phyloP scores from a whole-genome alignment of 2,797 vertebrate genomes.

The Prionace glauca region DNA sequence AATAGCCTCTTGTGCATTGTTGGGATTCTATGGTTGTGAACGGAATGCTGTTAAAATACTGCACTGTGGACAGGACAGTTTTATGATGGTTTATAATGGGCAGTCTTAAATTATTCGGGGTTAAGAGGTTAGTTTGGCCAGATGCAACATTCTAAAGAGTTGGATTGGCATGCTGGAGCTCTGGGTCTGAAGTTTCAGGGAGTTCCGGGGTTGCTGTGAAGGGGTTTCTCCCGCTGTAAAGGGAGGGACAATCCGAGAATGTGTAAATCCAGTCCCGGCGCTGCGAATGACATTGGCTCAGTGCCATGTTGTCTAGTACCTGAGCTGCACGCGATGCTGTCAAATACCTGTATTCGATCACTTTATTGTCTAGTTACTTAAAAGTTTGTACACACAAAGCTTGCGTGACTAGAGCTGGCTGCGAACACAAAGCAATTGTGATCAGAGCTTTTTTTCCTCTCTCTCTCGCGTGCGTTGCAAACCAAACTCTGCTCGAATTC shows the following conservation, averaged over 20 bases:
- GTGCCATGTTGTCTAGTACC: constrained; percentile 59
- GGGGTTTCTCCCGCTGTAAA: constrained; percentile 30
- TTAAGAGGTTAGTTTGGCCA: background rate
- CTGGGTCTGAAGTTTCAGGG: background rate
- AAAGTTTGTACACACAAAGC: constrained; percentile 52
- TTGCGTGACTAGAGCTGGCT: constrained; percentile 67
- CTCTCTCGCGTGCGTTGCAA: constrained; percentile 9
- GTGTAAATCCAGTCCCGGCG: constrained; percentile 16
- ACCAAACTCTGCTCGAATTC: constrained; percentile 77
- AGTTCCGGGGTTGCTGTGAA: background rate
- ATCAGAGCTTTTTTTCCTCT: constrained; percentile 53
- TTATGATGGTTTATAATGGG: too few species aligned
- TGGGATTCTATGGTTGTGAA: background rate
- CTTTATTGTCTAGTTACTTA: constrained; percentile 56
- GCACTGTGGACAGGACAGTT: background rate
- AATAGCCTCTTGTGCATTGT: too few species aligned
- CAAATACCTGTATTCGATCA: constrained; percentile 62
- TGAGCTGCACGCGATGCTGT: constrained; percentile 66
- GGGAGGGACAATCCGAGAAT: constrained; percentile 50
- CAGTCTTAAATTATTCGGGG: background rate
- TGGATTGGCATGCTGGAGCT: background rate
- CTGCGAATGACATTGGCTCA: constrained; percentile 42
- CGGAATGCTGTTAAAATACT: background rate
- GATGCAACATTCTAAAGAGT: background rate
- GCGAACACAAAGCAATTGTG: constrained; percentile 71